Evolutionary conservation across 2,113 vertebrate genomes (phyloP).

Genomic region (Stomatorhinus ivindoensis): DNA sequence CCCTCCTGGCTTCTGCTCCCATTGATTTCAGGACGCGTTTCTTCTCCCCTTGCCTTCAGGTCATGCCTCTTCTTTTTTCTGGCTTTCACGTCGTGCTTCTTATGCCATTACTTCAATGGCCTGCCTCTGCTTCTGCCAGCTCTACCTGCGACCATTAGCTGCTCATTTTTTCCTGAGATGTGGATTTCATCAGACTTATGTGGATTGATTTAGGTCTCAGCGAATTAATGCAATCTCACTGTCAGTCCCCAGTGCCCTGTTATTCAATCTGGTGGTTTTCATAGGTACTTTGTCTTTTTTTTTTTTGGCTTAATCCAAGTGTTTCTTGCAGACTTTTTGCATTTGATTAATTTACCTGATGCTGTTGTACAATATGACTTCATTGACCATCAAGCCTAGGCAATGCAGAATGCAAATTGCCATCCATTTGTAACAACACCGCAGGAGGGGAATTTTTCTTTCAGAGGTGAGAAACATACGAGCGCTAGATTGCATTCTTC

Average conservation of each 20-base stretch:
- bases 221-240: neutral
- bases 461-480: neutral
- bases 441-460: neutral
- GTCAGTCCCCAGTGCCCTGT: neutral
- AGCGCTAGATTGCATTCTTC: neutral
- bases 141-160: neutral
- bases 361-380: neutral
- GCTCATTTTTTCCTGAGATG: neutral
- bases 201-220: neutral
- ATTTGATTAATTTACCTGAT: neutral
- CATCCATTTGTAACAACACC: neutral
- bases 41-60: neutral
- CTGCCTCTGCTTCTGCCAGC: neutral
- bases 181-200: neutral
- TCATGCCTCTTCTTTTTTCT: neutral
- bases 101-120: neutral
- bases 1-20: neutral
- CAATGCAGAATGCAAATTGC: neutral
- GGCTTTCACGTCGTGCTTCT: neutral
- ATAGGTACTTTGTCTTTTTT: neutral
- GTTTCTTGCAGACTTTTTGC: neutral
- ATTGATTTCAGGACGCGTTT: neutral
- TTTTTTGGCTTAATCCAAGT: neutral
- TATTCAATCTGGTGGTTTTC: neutral
- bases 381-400: neutral